These are phyloP conservation scores for Serilophus lunatus DNA, from an alignment of 2,113 vertebrate genomes.

Conservation along the genomic window DNA sequence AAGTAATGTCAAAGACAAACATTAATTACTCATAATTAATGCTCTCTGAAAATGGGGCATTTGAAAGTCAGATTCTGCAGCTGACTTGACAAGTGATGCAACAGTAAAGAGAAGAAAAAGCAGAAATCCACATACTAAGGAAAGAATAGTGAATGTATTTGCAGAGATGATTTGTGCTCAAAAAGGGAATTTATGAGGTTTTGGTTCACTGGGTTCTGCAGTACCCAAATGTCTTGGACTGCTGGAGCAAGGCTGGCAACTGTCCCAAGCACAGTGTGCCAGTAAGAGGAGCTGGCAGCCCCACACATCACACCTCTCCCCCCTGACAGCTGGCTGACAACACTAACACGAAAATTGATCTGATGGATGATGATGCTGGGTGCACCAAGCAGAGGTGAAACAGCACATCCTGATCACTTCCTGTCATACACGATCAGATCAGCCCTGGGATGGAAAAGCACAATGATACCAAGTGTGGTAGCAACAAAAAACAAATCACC, in stretches of 20 bases:
- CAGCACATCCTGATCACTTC: neutral
- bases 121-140: neutral
- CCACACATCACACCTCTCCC: neutral
- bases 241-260: neutral
- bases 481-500: neutral
- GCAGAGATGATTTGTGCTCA: neutral
- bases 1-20: constrained; percentile 27
- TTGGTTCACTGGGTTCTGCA: neutral
- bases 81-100: neutral
- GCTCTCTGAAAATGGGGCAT: neutral
- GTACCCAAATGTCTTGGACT: neutral
- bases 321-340: neutral
- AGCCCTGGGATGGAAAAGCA: neutral
- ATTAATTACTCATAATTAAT: constrained; percentile 15
- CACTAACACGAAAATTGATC: accelerated
- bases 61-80: neutral
- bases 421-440: neutral
- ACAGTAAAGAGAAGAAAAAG: neutral
- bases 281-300: neutral
- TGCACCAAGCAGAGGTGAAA: neutral
- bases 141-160: neutral
- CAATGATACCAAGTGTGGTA: accelerated
- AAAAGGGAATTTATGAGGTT: neutral
- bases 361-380: neutral
- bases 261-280: neutral